Evolutionary conservation across 2,797 vertebrate species (phyloP), one percentile per base, ranked within the genome.

Genomic region (Muscicapa comitata): DNA sequence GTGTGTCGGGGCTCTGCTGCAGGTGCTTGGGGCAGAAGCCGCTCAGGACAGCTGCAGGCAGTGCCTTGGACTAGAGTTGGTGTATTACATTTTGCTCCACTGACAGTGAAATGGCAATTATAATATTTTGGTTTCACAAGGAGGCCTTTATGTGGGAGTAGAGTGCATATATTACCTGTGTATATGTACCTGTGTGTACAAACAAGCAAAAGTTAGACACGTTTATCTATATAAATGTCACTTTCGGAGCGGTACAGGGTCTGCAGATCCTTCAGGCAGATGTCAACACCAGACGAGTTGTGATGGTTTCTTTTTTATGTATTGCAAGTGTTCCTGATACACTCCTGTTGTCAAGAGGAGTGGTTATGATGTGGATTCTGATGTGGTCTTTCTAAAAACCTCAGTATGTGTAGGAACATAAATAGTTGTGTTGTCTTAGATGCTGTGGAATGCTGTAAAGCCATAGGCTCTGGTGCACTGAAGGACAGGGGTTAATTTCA

Each of bases 331-430:
- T 67, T 59, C 31, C 51, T 76, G 62, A 63, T 68, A 42, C 13
- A 6, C n/a, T 65, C 25, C 4, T 1, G 2, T 48, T 85, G 48
- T 65, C 43, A 21, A 37, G 35, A 83, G 61, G 43, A 68, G 28
- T 28, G 43, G 72, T 84, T 80, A 20, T n/a, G 43, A 85, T 83
- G 76, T 70, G 45, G 43, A 50, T 91, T 94, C 79, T 76, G 73
- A 91, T 88, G 63, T 26, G 73, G 29, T 70, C 23, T 51, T 90
- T 71, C 50, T 75, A 37, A 92, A 94, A 94, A 76, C 76, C 68
- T 84, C 63, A 37, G 8, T 87, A 31, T 81, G 83, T 84, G 76
- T 43, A 72, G 51, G 43, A 78, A 88, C 14, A 31, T 47, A 71
- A 77, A 53, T 84, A 81, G 45, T 29, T 7, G 10, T 24, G 58